These are phyloP conservation scores for Phodopus roborovskii DNA, from an alignment of 2,113 vertebrate genomes.

Conservation along the genomic window DNA sequence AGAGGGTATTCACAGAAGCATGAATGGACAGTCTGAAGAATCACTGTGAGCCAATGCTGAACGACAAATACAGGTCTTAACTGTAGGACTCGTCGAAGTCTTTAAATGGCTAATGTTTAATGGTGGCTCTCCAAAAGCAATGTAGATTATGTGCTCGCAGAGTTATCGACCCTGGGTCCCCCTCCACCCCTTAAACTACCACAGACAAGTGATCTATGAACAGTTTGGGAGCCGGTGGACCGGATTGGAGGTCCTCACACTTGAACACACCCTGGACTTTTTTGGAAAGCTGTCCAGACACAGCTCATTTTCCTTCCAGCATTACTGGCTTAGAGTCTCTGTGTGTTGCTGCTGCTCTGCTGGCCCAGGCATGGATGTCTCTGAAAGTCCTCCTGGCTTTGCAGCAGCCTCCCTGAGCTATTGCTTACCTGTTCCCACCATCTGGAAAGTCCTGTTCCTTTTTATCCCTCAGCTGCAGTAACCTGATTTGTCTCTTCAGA, in stretches of 20 bases:
- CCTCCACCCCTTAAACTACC: background rate
- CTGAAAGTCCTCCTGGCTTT: background rate
- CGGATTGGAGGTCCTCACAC: background rate
- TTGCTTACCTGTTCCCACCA: background rate
- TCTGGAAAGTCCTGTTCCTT: background rate
- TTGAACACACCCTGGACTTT: background rate
- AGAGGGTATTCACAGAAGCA: background rate
- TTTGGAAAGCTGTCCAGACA: background rate
- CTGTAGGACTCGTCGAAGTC: background rate
- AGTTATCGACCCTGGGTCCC: background rate
- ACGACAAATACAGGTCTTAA: background rate
- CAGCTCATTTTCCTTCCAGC: background rate
- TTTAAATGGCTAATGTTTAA: background rate
- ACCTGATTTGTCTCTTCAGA: background rate
- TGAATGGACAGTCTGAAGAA: conserved; percentile 8
- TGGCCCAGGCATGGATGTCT: background rate
- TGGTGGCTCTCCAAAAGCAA: background rate
- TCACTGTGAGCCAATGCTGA: background rate
- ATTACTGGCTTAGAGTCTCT: background rate
- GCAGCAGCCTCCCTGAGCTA: background rate
- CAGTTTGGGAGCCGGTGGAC: background rate
- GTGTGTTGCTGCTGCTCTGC: background rate
- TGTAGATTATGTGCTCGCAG: background rate
- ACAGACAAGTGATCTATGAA: background rate
- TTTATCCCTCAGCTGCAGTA: background rate